Evolutionary conservation across 2,888 invertebrate genomes (phyloP).

Genomic region (Troglohyphantes excavatus): DNA sequence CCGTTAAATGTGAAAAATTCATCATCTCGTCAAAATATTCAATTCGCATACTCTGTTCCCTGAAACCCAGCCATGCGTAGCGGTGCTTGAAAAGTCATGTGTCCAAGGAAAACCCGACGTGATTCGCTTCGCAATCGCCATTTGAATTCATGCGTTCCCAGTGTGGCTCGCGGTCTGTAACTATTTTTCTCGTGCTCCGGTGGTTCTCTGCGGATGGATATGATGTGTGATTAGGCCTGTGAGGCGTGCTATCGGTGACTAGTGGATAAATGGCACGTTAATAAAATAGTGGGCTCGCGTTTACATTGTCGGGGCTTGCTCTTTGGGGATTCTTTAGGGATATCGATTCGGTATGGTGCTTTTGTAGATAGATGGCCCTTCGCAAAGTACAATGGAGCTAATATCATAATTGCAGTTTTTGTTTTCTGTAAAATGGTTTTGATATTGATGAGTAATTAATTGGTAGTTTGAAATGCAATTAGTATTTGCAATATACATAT

Average conservation of each 20-base stretch:
- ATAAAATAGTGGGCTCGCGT: slow-evolving; percentile 54
- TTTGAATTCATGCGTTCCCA: slow-evolving; percentile 52
- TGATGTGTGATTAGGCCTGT: slow-evolving; percentile 65
- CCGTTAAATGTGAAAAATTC: slow-evolving; percentile 59
- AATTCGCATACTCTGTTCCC: slow-evolving; percentile 62
- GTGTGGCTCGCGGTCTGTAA: slow-evolving; percentile 56
- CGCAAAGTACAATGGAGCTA: no score
- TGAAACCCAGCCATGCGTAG: slow-evolving; percentile 66
- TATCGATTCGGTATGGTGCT: slow-evolving; percentile 16
- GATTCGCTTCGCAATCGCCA: slow-evolving; percentile 35
- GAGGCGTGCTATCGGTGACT: slow-evolving; percentile 69
- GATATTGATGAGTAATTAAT: no score
- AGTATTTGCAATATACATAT: no score
- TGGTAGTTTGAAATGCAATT: no score
- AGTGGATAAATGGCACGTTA: slow-evolving; percentile 69
- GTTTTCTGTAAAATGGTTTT: no score
- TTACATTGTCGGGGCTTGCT: slow-evolving; percentile 14
- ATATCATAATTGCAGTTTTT: no score
- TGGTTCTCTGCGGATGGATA: slow-evolving; percentile 66
- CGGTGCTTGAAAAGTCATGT: slow-evolving; percentile 68
- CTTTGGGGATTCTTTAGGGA: neutral
- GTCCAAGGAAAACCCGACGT: slow-evolving; percentile 55
- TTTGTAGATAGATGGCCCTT: no score
- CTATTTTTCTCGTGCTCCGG: slow-evolving; percentile 66
- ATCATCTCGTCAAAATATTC: slow-evolving; percentile 65